Percentiles rank a stretch among this genome's conserved stretches.
Evolutionary conservation across 2,888 invertebrate genomes (phyloP).

Genomic region (Diloba caeruleocephala): DNA sequence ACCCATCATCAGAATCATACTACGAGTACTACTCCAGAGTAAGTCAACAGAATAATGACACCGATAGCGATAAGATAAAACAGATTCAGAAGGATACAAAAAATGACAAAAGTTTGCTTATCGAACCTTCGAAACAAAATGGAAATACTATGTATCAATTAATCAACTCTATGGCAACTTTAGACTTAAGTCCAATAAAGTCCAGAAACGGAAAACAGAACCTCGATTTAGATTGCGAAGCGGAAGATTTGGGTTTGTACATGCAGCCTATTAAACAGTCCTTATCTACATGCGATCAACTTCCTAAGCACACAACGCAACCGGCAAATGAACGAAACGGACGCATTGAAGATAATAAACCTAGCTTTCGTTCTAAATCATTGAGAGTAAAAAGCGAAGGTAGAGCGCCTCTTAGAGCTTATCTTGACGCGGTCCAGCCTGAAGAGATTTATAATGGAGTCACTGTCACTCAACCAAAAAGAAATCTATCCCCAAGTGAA

Average conservation of each 20-base stretch:
- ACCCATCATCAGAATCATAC: slow-evolving; percentile 85
- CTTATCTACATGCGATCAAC: slow-evolving; percentile 84
- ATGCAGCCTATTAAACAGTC: slow-evolving; percentile 82
- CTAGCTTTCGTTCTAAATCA: slow-evolving; percentile 87
- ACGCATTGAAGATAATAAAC: slow-evolving; percentile 80
- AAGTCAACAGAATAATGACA: slow-evolving; percentile 85
- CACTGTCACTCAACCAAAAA: slow-evolving; percentile 87
- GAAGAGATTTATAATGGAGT: slow-evolving; percentile 77
- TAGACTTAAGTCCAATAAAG: slow-evolving; percentile 81
- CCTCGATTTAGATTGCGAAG: slow-evolving; percentile 74
- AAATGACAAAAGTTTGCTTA: slow-evolving; percentile 66
- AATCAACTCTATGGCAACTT: slow-evolving; percentile 85
- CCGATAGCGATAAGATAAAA: slow-evolving; percentile 84
- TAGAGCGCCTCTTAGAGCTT: slow-evolving; percentile 80
- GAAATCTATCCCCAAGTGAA: slow-evolving; percentile 86
- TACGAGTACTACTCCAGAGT: slow-evolving; percentile 87
- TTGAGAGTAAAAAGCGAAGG: slow-evolving; percentile 87
- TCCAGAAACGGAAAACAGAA: slow-evolving; percentile 75
- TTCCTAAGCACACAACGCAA: slow-evolving; percentile 82
- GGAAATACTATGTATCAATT: slow-evolving; percentile 81
- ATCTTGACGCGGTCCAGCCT: slow-evolving; percentile 75
- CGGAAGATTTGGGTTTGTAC: slow-evolving; percentile 85
- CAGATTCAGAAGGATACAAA: slow-evolving; percentile 75
- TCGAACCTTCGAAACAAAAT: slow-evolving; percentile 58
- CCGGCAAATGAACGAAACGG: slow-evolving; percentile 77